Evolutionary conservation across 2,113 vertebrate genomes (phyloP).

Genomic region (rat (Rattus norvegicus)): DNA sequence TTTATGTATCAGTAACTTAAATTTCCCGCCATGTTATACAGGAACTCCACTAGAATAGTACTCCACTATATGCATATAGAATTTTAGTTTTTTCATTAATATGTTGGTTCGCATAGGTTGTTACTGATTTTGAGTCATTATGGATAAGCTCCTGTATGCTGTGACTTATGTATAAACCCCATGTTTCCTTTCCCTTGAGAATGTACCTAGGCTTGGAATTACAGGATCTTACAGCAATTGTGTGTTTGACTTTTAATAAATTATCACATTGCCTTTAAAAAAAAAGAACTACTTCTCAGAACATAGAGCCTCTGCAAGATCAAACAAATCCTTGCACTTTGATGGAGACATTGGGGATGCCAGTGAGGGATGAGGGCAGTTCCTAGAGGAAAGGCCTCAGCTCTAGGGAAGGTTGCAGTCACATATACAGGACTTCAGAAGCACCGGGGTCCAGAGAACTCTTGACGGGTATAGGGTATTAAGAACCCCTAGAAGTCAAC

Average conservation of each 20-base stretch:
- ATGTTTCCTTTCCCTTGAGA: background rate
- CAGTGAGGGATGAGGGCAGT: no score
- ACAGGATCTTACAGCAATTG: background rate
- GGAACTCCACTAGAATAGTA: no score
- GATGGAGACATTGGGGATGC: background rate
- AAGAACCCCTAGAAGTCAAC: background rate
- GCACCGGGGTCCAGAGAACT: no score
- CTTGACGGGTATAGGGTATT: background rate
- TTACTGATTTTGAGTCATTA: background rate
- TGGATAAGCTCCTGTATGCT: background rate
- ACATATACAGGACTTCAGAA: background rate
- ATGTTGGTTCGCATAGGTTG: background rate
- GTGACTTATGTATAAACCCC: background rate
- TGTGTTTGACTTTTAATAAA: conserved; percentile 15
- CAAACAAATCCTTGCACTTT: background rate
- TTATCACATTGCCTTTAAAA: background rate
- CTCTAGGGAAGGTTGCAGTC: background rate
- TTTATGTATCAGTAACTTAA: background rate
- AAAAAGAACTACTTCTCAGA: no score
- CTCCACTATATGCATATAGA: background rate
- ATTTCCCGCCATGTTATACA: background rate
- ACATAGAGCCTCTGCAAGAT: background rate
- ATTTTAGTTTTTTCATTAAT: background rate
- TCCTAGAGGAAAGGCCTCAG: background rate
- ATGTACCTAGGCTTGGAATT: background rate